Evolutionary conservation across 2,888 invertebrate genomes (phyloP).

Genomic region (Pristionchus mayeri): DNA sequence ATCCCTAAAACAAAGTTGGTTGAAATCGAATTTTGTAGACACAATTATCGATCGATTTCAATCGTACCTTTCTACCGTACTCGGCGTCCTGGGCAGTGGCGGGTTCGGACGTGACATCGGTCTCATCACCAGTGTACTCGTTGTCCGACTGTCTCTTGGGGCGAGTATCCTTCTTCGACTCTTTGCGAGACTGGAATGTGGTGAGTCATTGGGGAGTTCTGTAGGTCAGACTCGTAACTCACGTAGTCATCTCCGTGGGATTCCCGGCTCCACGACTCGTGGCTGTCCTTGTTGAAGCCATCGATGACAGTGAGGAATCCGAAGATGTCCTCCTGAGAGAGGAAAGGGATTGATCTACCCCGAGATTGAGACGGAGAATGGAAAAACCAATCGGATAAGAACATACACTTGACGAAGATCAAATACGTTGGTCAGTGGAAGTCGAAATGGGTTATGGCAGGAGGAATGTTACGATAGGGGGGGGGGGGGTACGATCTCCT

Average conservation of each 20-base stretch:
- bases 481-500: too few relatives aligned
- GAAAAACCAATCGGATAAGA: too few relatives aligned
- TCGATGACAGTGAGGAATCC: constrained; percentile 49
- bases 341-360: neutral
- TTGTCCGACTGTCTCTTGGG: constrained; percentile 27
- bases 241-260: constrained; percentile 44
- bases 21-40: neutral
- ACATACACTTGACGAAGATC: too few relatives aligned
- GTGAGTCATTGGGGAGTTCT: neutral
- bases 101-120: neutral
- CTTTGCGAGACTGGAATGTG: constrained; percentile 31
- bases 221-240: neutral
- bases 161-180: neutral
- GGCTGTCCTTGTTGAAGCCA: constrained; percentile 25
- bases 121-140: constrained; percentile 11
- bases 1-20: too few relatives aligned
- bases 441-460: neutral
- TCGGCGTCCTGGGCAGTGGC: neutral
- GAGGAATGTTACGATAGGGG: neutral
- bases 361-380: too few relatives aligned
- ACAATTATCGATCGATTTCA: neutral
- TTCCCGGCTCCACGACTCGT: constrained; percentile 23
- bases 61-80: constrained; percentile 45
- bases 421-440: too few relatives aligned
- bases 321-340: constrained; percentile 36